Evolutionary conservation across 2,797 vertebrate genomes (phyloP).

Genomic region (Spondyliosoma cantharus): DNA sequence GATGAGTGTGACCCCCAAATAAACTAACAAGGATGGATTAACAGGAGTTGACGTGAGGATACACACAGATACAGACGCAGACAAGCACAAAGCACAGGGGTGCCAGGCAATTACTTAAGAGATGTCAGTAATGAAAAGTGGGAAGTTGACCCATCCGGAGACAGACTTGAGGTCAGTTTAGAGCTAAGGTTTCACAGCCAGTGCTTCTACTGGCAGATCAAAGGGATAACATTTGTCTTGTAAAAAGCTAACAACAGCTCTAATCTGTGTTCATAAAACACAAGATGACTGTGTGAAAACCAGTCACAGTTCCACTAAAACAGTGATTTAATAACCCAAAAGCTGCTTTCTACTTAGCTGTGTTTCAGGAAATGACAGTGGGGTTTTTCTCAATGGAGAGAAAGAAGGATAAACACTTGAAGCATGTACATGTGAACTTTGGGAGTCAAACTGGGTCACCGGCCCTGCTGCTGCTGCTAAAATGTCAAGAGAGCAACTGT

Average conservation of each 20-base stretch:
- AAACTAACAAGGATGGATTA: slow-evolving; percentile 59
- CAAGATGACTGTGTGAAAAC: not conserved
- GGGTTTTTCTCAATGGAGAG: not conserved
- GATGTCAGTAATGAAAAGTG: slow-evolving; percentile 22
- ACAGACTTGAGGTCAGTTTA: slow-evolving; percentile 24
- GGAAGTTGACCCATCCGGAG: slow-evolving; percentile 32
- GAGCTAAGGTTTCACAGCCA: not conserved
- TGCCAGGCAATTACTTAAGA: not conserved
- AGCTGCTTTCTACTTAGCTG: not conserved
- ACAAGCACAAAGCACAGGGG: slow-evolving; percentile 2
- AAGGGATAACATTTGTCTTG: not conserved
- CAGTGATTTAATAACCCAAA: not conserved
- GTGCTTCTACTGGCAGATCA: not conserved
- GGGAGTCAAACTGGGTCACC: slow-evolving; percentile 46
- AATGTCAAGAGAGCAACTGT: slow-evolving; percentile 31
- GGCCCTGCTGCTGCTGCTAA: slow-evolving; percentile 6
- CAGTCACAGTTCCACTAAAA: not conserved
- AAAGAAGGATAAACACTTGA: slow-evolving; percentile 13
- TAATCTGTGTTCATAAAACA: slow-evolving; percentile 31
- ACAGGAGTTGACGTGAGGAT: slow-evolving; percentile 43
- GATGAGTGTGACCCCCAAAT: slow-evolving; percentile 36
- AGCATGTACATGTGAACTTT: not conserved
- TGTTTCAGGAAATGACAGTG: slow-evolving; percentile 26
- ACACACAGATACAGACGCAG: slow-evolving; percentile 21
- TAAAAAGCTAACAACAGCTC: slow-evolving; percentile 7